Conservation (phyloP, 2,797 vertebrate genomes). For the Poeciliopsis presidionis region DNA sequence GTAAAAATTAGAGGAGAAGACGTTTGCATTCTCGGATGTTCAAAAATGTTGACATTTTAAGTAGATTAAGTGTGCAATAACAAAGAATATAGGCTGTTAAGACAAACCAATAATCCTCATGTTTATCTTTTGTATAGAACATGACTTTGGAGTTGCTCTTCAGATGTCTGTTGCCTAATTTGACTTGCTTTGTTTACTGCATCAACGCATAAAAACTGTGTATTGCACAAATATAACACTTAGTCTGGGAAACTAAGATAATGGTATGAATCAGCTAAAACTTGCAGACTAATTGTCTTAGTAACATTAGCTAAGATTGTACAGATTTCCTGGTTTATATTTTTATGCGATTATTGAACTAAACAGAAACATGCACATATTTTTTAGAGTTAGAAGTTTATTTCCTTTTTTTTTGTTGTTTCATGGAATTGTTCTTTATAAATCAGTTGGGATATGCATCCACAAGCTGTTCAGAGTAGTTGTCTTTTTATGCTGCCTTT, state of each 20-base stretch:
- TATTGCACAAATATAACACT: background rate
- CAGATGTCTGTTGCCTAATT: background rate
- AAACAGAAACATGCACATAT: background rate
- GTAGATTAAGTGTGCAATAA: background rate
- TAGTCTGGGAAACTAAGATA: background rate
- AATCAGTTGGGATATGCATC: background rate
- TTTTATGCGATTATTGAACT: background rate
- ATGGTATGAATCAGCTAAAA: background rate
- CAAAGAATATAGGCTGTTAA: background rate
- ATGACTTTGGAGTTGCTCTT: background rate
- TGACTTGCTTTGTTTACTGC: background rate
- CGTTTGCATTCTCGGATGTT: conserved; percentile 12
- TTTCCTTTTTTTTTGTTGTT: background rate
- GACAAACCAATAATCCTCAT: background rate
- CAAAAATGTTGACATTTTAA: conserved; percentile 6
- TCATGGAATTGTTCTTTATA: background rate
- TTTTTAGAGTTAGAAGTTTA: background rate
- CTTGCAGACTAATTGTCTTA: background rate
- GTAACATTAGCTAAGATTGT: background rate
- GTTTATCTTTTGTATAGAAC: background rate
- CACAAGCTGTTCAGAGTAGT: background rate
- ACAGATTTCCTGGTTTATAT: background rate
- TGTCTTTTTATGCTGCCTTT: background rate
- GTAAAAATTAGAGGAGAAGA: conserved; percentile 25
- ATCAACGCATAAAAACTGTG: background rate